Evolutionary conservation across 2,113 vertebrate genomes (phyloP).

Genomic region (Hippocampus guttulatus): DNA sequence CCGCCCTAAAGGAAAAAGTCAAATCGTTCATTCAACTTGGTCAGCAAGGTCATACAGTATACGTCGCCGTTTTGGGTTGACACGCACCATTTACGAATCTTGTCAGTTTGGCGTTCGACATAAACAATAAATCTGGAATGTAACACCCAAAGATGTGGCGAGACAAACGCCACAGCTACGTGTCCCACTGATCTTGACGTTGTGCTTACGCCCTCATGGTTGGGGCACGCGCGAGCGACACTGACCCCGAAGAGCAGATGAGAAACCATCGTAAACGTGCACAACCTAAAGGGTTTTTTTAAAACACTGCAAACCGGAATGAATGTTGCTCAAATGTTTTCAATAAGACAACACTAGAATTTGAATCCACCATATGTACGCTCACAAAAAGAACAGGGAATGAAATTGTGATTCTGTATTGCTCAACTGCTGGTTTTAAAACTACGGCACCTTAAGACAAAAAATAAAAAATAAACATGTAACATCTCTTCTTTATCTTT

Average conservation of each 20-base stretch:
- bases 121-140: constrained; percentile 23
- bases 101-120: not conserved
- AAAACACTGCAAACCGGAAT: constrained; percentile 12
- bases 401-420: constrained; percentile 4
- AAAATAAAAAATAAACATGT: not conserved
- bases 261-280: constrained; percentile 19
- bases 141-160: constrained; percentile 14
- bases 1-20: not conserved
- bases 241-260: not conserved
- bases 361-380: constrained; percentile 11
- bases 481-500: not conserved
- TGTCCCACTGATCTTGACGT: constrained; percentile 1
- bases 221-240: not conserved
- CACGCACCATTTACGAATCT: constrained; percentile 11
- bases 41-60: not conserved
- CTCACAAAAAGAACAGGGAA: constrained; percentile 7
- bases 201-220: not conserved
- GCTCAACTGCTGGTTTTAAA: constrained; percentile 2
- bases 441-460: not conserved
- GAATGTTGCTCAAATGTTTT: constrained; percentile 13
- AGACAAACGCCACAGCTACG: constrained; percentile 29
- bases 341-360: constrained; percentile 4
- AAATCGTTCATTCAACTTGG: constrained; percentile 11
- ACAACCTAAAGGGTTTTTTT: not conserved
- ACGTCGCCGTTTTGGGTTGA: constrained; percentile 11